Evolutionary conservation across 2,888 invertebrate genomes (phyloP), one percentile per base, ranked within the genome.

Genomic region (Argyra leucocephala): DNA sequence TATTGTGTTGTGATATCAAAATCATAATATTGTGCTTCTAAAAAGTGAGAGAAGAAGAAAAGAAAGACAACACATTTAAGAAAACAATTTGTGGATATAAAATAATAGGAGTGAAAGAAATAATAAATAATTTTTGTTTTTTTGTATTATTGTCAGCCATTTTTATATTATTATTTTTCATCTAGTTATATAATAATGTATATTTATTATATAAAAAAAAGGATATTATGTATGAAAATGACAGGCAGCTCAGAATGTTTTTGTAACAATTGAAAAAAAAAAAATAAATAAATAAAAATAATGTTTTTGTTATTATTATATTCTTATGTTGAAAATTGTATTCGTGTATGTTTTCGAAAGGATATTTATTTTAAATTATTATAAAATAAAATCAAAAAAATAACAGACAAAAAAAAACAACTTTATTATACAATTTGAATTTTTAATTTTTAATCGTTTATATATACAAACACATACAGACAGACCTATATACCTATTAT

Each of bases 151-250:
- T n/a, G 48, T 48, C 48, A 48, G 48, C 48, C 48, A 48, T 48
- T 48, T 48, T 15, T 48, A 18, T 48, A 18, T 48, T 48, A 18
- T 18, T 18, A 48, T 15, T 48, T 48, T 48, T 48, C 48, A 48
- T 31, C 31, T 10, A 31, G 15, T 48, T 48, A 48, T 48, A 18
- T 48, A 48, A 48, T 48, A 10, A 5, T 10, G 10, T 31, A 31
- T 7, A 48, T 31, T 15, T 48, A 48, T 48, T 7, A 48, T 37
- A 37, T 10, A 37, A 37, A 37, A 48, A 48, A 48, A 48, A 48
- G 48, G 48, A 48, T 18, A 48, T 48, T 48, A n/a, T 18, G 48
- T 48, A 48, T 48, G 48, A 48, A 48, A 48, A n/a, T 48, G 48
- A 48, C 48, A 48, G 48, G 48, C 48, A 18, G n/a, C 18, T 48